Base-by-base conservation (phyloP, 2,888 invertebrate species). In the Dioctria linearis region DNA sequence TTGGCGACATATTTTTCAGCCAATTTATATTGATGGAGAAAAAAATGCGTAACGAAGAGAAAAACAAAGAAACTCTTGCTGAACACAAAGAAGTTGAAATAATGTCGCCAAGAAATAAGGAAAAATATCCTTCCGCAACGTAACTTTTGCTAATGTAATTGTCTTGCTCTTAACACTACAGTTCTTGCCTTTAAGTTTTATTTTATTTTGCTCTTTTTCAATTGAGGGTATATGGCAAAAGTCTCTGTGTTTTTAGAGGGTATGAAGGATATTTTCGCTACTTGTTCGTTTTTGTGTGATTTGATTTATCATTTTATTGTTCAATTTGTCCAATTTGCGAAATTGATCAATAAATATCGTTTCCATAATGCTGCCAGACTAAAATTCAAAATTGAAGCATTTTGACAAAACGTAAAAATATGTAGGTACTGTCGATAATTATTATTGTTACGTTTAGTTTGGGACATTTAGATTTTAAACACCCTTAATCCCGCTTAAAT, bases 71-170 rank as follows among this genome's bases (percentile, higher is more conserved):
- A 75, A 13, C 66, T 46, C 67, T 59, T 59, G 46, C 59, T 73
- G 40, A 65, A 59, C 73, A 73, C 1, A 25, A 25, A 25, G 43
- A 37, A 78, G 42, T 66, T 65, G 65, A 78, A 66, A 67, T 66
- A 79, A 79, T 76, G 76, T 61, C 67, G 61, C 43, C 42, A 67
- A 69, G 49, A 76, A 69, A 67, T 61, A 71, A 81, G 66, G 46
- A 40, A 81, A 49, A 80, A 79, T 63, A 63, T 54, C 61, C 49
- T 61, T 69, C 67, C 46, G 76, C 76, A 73, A 51, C 61, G 79
- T 69, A 67, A 75, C 75, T 76, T 73, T 65, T 81, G 76, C 81
- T 80, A 81, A 81, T 81, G 81, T 66, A 80, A 81, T 81, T 81
- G 79, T 81, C 69, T 76, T 79, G 57, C 61, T 59, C 61, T 78